A percentile compares a stretch with the other conserved stretches of the same genome.
Conservation (phyloP, 2,113 vertebrate species). For the Tenebrosternarchus preto region DNA sequence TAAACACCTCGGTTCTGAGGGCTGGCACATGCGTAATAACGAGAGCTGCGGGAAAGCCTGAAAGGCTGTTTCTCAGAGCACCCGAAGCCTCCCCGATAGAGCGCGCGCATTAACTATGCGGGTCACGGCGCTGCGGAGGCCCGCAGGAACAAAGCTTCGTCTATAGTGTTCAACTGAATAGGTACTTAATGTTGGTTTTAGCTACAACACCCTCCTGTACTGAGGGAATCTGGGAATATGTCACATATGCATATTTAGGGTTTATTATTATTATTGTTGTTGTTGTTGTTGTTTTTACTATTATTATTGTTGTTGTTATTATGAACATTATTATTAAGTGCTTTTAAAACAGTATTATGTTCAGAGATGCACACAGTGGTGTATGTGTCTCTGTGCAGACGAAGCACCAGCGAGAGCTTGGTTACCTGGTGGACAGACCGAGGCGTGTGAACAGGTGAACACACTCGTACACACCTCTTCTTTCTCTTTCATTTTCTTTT, state of each 20-base stretch:
- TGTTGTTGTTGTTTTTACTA: slow-evolving; percentile 29
- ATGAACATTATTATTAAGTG: neutral
- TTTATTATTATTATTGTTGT: neutral
- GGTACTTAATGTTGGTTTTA: too few species aligned
- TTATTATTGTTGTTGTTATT: too few species aligned
- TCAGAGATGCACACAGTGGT: too few species aligned
- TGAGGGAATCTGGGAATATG: neutral
- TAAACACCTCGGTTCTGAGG: neutral
- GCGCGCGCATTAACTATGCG: slow-evolving; percentile 75
- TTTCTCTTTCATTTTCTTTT: neutral
- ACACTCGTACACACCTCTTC: too few species aligned
- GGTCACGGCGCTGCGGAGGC: slow-evolving; percentile 71
- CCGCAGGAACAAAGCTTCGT: slow-evolving; percentile 71
- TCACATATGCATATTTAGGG: neutral
- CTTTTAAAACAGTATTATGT: neutral
- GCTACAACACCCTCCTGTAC: too few species aligned
- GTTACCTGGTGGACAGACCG: slow-evolving; percentile 97
- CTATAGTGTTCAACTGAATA: slow-evolving; percentile 61
- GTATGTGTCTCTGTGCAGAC: slow-evolving; percentile 77
- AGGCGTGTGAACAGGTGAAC: slow-evolving; percentile 96
- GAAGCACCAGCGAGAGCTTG: slow-evolving; percentile 97
- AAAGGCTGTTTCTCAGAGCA: too few species aligned
- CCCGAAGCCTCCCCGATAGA: slow-evolving; percentile 43
- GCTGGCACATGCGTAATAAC: neutral
- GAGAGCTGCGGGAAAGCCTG: too few species aligned